These are phyloP conservation scores for Hirudinaria manillensis DNA, from an alignment of 2,888 invertebrate genomes.

Conservation along the genomic window DNA sequence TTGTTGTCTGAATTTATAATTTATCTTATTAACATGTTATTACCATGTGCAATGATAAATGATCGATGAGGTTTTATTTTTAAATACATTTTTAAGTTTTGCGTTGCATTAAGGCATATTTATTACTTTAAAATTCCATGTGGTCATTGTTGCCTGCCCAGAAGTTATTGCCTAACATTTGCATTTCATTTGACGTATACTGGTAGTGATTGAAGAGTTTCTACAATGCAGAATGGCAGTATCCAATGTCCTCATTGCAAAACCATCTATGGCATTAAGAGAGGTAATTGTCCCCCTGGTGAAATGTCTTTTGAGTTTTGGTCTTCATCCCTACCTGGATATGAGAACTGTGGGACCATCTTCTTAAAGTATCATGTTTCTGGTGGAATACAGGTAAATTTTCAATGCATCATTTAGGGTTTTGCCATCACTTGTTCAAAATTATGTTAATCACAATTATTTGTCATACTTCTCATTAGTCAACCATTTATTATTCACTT, in stretches of 20 bases:
- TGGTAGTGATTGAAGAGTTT: neutral
- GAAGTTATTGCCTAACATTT: too few relatives aligned
- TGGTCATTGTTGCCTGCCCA: too few relatives aligned
- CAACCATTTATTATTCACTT: neutral
- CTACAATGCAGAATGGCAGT: conserved; percentile 61
- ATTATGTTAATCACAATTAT: neutral
- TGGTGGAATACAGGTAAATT: conserved; percentile 70
- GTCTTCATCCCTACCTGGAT: conserved; percentile 62
- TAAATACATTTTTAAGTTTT: too few relatives aligned
- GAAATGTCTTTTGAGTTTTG: conserved; percentile 49
- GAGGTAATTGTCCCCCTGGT: conserved; percentile 69
- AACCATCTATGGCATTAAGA: conserved; percentile 72
- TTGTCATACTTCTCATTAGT: neutral
- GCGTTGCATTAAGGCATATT: too few relatives aligned
- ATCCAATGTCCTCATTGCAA: conserved; percentile 82
- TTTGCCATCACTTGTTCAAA: neutral
- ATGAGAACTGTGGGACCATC: conserved; percentile 67
- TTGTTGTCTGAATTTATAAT: too few relatives aligned
- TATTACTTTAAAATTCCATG: too few relatives aligned
- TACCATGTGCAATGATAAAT: too few relatives aligned
- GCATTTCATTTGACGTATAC: too few relatives aligned
- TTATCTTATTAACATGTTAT: too few relatives aligned
- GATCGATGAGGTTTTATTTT: too few relatives aligned
- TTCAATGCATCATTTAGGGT: neutral
- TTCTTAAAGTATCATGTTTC: conserved; percentile 79